These are phyloP conservation scores for Synergus gifuensis DNA, from an alignment of 2,888 invertebrate genomes.

Conservation along the genomic window DNA sequence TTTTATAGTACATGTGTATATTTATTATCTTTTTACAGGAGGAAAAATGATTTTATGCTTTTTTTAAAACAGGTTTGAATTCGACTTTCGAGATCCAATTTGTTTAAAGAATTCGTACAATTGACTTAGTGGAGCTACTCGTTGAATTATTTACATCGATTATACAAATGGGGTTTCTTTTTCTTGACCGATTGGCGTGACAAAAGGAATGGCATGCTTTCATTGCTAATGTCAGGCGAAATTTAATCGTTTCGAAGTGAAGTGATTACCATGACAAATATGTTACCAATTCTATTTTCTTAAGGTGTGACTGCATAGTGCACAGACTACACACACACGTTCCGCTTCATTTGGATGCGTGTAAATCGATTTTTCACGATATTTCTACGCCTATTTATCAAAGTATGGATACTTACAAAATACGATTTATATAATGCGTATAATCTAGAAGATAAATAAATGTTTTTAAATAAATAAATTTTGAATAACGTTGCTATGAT, in stretches of 20 bases:
- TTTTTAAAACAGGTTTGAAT: not conserved
- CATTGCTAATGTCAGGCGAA: constrained; percentile 6
- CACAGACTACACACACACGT: no score
- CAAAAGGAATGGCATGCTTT: constrained; percentile 8
- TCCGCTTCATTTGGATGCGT: not conserved
- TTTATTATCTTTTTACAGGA: not conserved
- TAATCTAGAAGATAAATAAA: no score
- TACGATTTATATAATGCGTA: not conserved
- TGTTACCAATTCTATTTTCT: not conserved
- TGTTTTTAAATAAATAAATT: no score
- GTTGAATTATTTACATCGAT: constrained; percentile 33
- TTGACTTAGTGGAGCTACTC: constrained; percentile 9
- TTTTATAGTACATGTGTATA: not conserved
- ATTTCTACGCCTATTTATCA: not conserved
- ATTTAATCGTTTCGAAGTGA: not conserved
- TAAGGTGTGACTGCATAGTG: not conserved
- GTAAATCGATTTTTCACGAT: not conserved
- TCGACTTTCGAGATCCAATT: not conserved
- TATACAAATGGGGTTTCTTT: constrained; percentile 28
- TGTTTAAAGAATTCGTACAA: not conserved
- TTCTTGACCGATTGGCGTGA: constrained; percentile 3
- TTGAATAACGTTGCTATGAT: no score
- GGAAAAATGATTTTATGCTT: not conserved
- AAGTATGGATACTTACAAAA: not conserved
- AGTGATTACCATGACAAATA: constrained; percentile 5